Evolutionary conservation across 2,113 vertebrate species (phyloP).

Genomic region (Rynchops niger): DNA sequence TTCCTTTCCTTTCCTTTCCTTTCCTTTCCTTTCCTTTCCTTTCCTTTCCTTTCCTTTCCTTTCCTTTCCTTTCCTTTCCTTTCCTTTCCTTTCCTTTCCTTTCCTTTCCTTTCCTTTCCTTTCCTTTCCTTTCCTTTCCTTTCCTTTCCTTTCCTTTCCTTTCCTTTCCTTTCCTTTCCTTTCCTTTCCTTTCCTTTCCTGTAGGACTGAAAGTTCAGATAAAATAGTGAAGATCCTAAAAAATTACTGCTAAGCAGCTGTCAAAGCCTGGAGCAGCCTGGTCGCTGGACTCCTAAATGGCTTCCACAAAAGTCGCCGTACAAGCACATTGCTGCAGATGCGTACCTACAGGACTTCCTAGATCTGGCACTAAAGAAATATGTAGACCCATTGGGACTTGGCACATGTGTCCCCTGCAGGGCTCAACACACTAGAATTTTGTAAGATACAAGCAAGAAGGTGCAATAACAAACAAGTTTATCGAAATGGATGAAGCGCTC

Average conservation of each 20-base stretch:
- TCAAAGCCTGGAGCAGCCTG: neutral
- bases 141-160: neutral
- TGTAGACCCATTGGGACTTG: neutral
- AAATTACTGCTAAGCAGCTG: neutral
- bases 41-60: fast-evolving
- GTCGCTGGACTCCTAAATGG: neutral
- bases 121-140: neutral
- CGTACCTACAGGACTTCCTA: neutral
- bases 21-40: too few species aligned
- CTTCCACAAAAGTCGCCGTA: neutral
- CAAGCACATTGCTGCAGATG: neutral
- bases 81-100: too few species aligned
- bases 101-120: neutral
- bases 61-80: too few species aligned
- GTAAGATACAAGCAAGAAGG: neutral
- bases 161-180: neutral
- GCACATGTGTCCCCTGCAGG: neutral
- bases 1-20: fast-evolving
- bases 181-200: neutral
- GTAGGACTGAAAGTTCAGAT: neutral
- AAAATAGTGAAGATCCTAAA: neutral
- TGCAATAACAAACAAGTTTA: neutral
- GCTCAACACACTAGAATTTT: neutral
- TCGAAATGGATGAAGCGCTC: neutral
- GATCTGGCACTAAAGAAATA: neutral